Base-by-base conservation (phyloP, 2,888 invertebrate species). In the Diarsia mendica region DNA sequence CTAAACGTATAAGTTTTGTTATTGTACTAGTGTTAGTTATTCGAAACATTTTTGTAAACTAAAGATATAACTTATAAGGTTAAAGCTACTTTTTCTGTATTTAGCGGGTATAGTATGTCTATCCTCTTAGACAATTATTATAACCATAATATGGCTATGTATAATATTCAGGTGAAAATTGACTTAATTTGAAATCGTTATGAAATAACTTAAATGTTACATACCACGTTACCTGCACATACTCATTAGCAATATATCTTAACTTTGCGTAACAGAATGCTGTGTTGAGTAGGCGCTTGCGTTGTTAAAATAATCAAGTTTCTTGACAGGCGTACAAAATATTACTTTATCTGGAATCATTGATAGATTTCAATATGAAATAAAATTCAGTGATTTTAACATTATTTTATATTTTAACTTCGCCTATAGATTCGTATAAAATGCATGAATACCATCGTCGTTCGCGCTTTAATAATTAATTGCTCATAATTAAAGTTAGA, bases 381-480 rank as follows among this genome's bases (percentile, higher is more conserved):
- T 80, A 82, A 80, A 80, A 77, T 80, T 72, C 77, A 72, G 55
- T 60, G 64, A 65, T 85, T 82, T 82, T 85, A 87, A 85, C 81
- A 88, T 85, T 86, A 83, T 86, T 88, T 88, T 85, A 90, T 88
- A 90, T 90, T 91, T 92, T 89, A 91, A 90, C 90, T 90, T 92
- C 89, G 88, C 86, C 89, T 91, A 90, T 88, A 89, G 91, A 89
- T 93, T 93, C 92, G 91, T 92, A 91, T 91, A 93, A 95, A 95
- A 96, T 96, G 95, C 96, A 93, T 93, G 90, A 92, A 92, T 91
- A 90, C 89, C 87, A 89, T 91, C 88, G 85, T 92, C 90, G 90
- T 90, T 90, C 89, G 90, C 90, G 84, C 82, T 89, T 87, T 89
- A 89, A 88, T 86, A 89, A 91, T 89, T 86, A 90, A 91, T 89